phyloP scores from a whole-genome alignment of 2,888 invertebrate genomes.

The Ophioninae sp. region DNA sequence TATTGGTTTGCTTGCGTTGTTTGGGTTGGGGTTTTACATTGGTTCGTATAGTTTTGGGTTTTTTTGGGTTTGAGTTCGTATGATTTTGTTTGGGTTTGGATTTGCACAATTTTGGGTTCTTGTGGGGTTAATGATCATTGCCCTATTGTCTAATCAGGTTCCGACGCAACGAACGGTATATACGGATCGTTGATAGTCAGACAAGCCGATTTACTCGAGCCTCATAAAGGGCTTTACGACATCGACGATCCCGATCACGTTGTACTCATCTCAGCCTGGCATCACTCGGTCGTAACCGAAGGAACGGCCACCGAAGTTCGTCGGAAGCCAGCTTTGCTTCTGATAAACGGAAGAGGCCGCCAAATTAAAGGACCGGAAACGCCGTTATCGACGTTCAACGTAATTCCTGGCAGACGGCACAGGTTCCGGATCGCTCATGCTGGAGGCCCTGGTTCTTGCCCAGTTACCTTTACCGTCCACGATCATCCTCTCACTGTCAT shows the following conservation, averaged over 20 bases:
- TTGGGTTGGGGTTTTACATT: no score
- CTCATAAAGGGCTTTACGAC: slow-evolving; percentile 86
- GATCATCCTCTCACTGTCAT: slow-evolving; percentile 86
- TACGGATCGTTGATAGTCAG: slow-evolving; percentile 88
- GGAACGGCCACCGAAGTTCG: slow-evolving; percentile 80
- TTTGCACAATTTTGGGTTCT: no score
- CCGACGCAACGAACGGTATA: slow-evolving; percentile 86
- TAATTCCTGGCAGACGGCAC: slow-evolving; percentile 84
- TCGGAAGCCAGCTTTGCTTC: slow-evolving; percentile 83
- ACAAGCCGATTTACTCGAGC: slow-evolving; percentile 85
- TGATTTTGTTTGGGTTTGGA: no score
- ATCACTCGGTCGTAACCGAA: slow-evolving; percentile 81
- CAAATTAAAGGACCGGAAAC: slow-evolving; percentile 80
- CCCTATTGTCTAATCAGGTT: slow-evolving; percentile 78
- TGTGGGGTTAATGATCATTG: neutral
- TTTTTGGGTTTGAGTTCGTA: neutral
- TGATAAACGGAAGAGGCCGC: slow-evolving; percentile 86
- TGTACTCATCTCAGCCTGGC: slow-evolving; percentile 88
- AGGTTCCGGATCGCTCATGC: slow-evolving; percentile 87
- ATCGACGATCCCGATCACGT: slow-evolving; percentile 87
- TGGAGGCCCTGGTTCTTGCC: slow-evolving; percentile 86
- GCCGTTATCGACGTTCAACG: slow-evolving; percentile 81
- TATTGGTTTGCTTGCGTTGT: no score
- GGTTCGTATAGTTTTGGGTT: no score
- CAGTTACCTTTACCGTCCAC: slow-evolving; percentile 86